Percentiles rank a stretch among this genome's conserved stretches.
Conservation (phyloP, 2,797 vertebrate genomes). For the Ciconia nigra region DNA sequence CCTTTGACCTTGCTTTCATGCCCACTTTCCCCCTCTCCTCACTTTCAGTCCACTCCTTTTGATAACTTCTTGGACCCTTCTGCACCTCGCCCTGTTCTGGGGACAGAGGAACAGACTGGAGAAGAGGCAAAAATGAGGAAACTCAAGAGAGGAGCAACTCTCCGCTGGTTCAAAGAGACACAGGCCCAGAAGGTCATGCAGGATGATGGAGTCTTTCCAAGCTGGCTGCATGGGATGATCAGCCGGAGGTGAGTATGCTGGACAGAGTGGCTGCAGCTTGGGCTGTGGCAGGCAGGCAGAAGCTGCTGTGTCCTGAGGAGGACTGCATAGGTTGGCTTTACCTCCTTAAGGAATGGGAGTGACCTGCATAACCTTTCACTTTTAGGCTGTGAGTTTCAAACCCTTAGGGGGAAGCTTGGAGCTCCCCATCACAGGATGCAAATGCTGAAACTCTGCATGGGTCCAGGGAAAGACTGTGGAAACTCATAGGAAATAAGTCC, state of each 20-base stretch:
- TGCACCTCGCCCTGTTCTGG: background rate
- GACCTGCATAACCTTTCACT: background rate
- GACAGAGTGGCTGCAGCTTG: background rate
- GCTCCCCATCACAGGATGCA: background rate
- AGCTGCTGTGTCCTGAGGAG: background rate
- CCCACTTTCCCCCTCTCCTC: background rate
- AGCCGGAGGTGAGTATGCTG: constrained; percentile 65
- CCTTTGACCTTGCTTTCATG: background rate
- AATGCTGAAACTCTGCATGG: background rate
- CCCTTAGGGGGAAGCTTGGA: background rate
- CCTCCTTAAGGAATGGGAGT: background rate
- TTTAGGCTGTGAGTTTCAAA: background rate
- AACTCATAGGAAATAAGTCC: background rate
- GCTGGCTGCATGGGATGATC: constrained; percentile 80
- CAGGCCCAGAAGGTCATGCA: constrained; percentile 74
- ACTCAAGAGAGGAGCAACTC: constrained; percentile 71
- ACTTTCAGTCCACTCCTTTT: constrained; percentile 73
- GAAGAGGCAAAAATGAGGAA: constrained; percentile 56
- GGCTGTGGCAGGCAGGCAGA: background rate
- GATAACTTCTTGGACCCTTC: constrained; percentile 68
- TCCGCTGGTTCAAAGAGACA: constrained; percentile 78
- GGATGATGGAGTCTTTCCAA: constrained; percentile 73
- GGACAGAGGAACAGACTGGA: background rate
- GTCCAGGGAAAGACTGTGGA: background rate
- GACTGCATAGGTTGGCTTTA: background rate